Evolutionary conservation across 2,888 invertebrate genomes (phyloP).

Genomic region (Erebia ligea): DNA sequence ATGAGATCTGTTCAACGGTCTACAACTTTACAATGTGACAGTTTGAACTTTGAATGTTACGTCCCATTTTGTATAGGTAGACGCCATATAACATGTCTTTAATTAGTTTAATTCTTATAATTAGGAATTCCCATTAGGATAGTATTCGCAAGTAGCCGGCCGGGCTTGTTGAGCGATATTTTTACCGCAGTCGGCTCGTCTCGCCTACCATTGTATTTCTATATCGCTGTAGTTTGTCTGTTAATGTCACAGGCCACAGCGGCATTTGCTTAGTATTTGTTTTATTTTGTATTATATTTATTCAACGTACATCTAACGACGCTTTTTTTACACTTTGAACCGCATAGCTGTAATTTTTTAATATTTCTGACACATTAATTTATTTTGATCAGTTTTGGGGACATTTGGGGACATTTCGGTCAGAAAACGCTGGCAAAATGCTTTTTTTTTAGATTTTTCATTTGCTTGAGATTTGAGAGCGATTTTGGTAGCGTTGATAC

Average conservation of each 20-base stretch:
- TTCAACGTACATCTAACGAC: not conserved
- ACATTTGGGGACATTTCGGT: not conserved
- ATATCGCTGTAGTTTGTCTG: constrained; percentile 33
- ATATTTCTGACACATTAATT: not conserved
- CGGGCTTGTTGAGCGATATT: constrained; percentile 50
- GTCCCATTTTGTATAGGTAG: not conserved
- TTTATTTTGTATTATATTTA: too few relatives aligned
- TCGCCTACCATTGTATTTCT: constrained; percentile 47
- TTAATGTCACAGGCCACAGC: constrained; percentile 4
- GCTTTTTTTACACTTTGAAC: constrained; percentile 10
- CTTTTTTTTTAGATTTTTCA: too few relatives aligned
- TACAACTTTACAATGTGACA: not conserved
- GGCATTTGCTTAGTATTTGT: constrained; percentile 9
- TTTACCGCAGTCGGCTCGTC: constrained; percentile 47
- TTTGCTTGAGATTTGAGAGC: too few relatives aligned
- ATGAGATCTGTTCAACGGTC: not conserved
- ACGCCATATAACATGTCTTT: not conserved
- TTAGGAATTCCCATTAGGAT: not conserved
- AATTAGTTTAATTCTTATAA: not conserved
- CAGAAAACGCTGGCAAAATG: too few relatives aligned
- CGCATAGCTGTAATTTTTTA: not conserved
- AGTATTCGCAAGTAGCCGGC: not conserved
- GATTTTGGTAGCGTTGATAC: too few relatives aligned
- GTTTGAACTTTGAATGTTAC: not conserved
- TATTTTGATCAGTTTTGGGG: not conserved